These are phyloP conservation scores for Dryococelus australis DNA, from an alignment of 2,888 invertebrate genomes.

Conservation along the genomic window DNA sequence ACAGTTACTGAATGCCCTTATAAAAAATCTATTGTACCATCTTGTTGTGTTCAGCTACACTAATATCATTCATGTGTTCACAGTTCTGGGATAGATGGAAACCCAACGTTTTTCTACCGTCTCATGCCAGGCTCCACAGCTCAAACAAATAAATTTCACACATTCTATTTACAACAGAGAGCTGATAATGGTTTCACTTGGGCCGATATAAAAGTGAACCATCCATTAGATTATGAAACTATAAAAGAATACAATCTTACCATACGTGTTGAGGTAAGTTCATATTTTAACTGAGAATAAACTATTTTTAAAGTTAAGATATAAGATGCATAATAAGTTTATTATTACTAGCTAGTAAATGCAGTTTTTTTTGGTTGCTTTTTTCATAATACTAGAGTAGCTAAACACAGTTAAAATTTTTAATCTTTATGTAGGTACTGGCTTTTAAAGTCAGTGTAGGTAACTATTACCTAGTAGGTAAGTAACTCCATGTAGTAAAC, in stretches of 20 bases:
- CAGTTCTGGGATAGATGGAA: constrained; percentile 96
- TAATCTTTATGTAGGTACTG: too few species aligned
- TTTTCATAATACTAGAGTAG: too few species aligned
- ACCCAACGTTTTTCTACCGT: constrained; percentile 94
- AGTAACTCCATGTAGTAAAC: too few species aligned
- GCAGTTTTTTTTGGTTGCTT: too few species aligned
- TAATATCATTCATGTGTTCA: constrained; percentile 47
- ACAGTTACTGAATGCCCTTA: background rate
- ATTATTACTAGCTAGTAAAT: too few species aligned
- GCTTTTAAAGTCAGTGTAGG: too few species aligned
- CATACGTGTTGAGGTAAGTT: constrained; percentile 90
- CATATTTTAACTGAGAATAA: background rate
- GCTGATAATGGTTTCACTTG: constrained; percentile 92
- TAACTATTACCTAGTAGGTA: too few species aligned
- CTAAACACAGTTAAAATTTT: too few species aligned
- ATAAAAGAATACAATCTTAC: constrained; percentile 96
- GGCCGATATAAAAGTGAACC: constrained; percentile 96
- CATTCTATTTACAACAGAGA: constrained; percentile 94
- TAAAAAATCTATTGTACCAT: background rate
- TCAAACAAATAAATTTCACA: constrained; percentile 94
- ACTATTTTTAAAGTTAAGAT: background rate
- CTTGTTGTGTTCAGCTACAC: constrained; percentile 1
- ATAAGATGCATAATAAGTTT: too few species aligned
- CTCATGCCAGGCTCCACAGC: constrained; percentile 95
- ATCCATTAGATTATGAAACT: constrained; percentile 92